phyloP scores from a whole-genome alignment of 2,113 vertebrate genomes.

The Theristicus caerulescens region DNA sequence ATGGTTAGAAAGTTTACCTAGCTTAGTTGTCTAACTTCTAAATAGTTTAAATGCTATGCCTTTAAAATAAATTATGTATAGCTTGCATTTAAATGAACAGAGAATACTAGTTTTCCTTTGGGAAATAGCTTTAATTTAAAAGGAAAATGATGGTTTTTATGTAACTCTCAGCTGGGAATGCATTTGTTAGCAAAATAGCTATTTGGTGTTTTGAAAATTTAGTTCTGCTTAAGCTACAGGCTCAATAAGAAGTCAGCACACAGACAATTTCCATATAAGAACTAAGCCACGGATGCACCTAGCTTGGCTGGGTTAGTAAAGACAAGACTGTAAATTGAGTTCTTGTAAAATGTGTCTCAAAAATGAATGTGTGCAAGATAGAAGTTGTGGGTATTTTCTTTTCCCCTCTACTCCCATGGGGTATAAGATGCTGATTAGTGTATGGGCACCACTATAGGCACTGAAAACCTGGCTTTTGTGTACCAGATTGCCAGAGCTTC shows the following conservation, averaged over 20 bases:
- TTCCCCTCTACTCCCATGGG: neutral
- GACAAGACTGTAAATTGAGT: neutral
- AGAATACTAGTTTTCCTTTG: slow-evolving; percentile 43
- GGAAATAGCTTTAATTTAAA: slow-evolving; percentile 65
- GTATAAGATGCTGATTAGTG: neutral
- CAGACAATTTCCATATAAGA: neutral
- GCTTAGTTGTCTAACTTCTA: slow-evolving; percentile 57
- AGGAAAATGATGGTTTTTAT: slow-evolving; percentile 32
- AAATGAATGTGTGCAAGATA: neutral
- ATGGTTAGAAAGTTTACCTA: neutral
- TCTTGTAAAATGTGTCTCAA: neutral
- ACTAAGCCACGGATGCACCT: neutral
- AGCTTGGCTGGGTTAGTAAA: neutral
- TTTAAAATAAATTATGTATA: slow-evolving; percentile 61
- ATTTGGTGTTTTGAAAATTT: neutral
- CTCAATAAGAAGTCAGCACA: neutral
- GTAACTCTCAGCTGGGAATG: slow-evolving; percentile 5
- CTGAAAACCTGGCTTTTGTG: neutral
- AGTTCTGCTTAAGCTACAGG: neutral
- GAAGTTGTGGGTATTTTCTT: neutral
- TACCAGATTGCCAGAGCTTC: neutral
- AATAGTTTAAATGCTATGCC: slow-evolving; percentile 59
- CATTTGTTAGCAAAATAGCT: slow-evolving; percentile 20
- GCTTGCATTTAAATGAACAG: slow-evolving; percentile 52
- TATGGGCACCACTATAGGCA: rapidly evolving